Conservation (phyloP, 2,797 vertebrate species). For the Sebastes matsubarae region DNA sequence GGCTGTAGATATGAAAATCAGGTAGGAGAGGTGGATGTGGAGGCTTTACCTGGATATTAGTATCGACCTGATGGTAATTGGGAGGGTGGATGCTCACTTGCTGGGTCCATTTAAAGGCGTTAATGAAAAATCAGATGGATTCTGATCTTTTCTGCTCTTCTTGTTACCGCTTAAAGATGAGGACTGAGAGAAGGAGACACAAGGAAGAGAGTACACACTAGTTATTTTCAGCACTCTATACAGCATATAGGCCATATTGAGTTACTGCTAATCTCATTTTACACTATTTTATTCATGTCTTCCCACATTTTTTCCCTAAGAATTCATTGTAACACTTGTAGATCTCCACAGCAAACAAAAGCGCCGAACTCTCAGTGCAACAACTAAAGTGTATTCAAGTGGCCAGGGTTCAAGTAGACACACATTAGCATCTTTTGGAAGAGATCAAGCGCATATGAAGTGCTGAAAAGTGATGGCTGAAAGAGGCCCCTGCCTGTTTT, state of each 20-base stretch:
- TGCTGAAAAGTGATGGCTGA: constrained; percentile 42
- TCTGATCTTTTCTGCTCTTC: constrained; percentile 24
- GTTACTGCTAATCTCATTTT: background rate
- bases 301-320: background rate
- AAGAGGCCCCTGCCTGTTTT: constrained; percentile 35
- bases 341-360: background rate
- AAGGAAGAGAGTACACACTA: background rate
- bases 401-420: constrained; percentile 35
- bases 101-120: constrained; percentile 42
- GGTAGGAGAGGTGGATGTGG: constrained; percentile 49
- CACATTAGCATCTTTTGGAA: constrained; percentile 58
- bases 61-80: constrained; percentile 68
- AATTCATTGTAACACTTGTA: background rate
- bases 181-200: background rate
- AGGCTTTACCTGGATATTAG: constrained; percentile 71
- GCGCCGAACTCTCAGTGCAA: background rate
- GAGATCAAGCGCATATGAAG: constrained; percentile 56
- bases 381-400: constrained; percentile 28
- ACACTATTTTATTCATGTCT: background rate
- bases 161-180: constrained; percentile 13
- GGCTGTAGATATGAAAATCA: constrained; percentile 63
- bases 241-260: background rate
- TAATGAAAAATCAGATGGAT: constrained; percentile 51
- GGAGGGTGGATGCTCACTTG: constrained; percentile 35
- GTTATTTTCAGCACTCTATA: constrained; percentile 7